Evolutionary conservation across 2,888 invertebrate species (phyloP).

Genomic region (Sminthurinus aureus): DNA sequence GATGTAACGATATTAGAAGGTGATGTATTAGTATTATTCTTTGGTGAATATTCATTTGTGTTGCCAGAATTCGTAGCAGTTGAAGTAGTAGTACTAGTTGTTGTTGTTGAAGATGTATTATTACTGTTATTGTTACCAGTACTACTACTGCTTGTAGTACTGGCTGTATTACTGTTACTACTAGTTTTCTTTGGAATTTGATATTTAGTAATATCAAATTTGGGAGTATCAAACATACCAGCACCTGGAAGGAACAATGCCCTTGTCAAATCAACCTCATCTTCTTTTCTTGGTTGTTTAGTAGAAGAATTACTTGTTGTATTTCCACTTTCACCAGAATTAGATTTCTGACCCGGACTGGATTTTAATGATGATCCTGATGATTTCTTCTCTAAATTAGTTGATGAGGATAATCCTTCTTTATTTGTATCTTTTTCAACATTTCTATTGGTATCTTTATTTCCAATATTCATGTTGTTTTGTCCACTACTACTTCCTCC

Average conservation of each 20-base stretch:
- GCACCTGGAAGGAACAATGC: constrained; percentile 52
- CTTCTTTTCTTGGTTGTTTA: constrained; percentile 33
- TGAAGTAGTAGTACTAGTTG: background rate
- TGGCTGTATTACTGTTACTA: background rate
- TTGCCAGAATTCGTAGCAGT: background rate
- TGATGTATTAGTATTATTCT: background rate
- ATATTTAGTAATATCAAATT: constrained; percentile 56
- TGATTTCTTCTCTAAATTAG: constrained; percentile 22
- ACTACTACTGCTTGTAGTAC: background rate
- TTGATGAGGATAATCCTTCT: background rate
- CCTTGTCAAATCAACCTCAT: constrained; percentile 50
- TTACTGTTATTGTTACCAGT: constrained; percentile 3
- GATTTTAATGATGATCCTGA: constrained; percentile 16
- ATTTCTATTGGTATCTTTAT: background rate
- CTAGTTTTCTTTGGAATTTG: constrained; percentile 58
- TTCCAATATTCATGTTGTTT: constrained; percentile 10
- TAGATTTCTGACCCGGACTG: constrained; percentile 7
- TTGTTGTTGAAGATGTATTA: constrained; percentile 13
- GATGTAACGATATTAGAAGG: background rate
- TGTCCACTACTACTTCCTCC: constrained; percentile 14
- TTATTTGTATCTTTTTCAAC: background rate
- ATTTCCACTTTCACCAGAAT: background rate
- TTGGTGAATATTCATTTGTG: background rate
- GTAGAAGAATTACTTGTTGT: background rate
- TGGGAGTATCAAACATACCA: constrained; percentile 48